Evolutionary conservation across 1,140 invertebrate species (phyloP).

Genomic region (Idris sp.): DNA sequence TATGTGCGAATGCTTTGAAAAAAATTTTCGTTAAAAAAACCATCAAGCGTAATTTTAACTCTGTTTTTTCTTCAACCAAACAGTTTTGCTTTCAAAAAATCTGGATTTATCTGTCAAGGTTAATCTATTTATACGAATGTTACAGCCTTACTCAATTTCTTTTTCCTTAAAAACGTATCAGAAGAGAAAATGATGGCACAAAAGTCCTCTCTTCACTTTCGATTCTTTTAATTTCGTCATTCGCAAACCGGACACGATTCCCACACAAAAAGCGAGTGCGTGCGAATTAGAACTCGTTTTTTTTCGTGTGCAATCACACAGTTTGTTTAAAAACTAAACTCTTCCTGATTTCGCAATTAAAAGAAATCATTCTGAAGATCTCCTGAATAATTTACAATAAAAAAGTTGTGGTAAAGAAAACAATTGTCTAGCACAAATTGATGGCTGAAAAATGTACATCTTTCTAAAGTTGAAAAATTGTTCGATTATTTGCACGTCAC

Average conservation of each 20-base stretch:
- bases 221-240: conserved; percentile 45
- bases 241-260: conserved; percentile 36
- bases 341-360: conserved; percentile 12
- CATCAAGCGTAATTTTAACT: not conserved
- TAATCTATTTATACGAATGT: conserved; percentile 48
- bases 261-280: conserved; percentile 12
- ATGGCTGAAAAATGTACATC: too few relatives aligned
- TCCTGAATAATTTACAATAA: too few relatives aligned
- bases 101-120: conserved; percentile 41
- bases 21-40: not conserved
- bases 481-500: too few relatives aligned
- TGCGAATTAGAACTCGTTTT: conserved; percentile 30
- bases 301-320: conserved; percentile 9
- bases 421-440: too few relatives aligned
- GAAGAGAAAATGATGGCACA: conserved; percentile 47
- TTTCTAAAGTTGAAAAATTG: too few relatives aligned
- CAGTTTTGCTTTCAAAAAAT: conserved; percentile 44
- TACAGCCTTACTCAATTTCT: conserved; percentile 49
- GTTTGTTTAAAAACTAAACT: conserved; percentile 1
- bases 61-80: not conserved
- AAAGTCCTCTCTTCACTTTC: conserved; percentile 30
- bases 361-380: too few relatives aligned
- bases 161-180: conserved; percentile 50
- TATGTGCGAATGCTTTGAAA: too few relatives aligned
- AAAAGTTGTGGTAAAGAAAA: too few relatives aligned